Base-by-base conservation (phyloP, 2,888 invertebrate species). In the Eupithecia dodoneata region DNA sequence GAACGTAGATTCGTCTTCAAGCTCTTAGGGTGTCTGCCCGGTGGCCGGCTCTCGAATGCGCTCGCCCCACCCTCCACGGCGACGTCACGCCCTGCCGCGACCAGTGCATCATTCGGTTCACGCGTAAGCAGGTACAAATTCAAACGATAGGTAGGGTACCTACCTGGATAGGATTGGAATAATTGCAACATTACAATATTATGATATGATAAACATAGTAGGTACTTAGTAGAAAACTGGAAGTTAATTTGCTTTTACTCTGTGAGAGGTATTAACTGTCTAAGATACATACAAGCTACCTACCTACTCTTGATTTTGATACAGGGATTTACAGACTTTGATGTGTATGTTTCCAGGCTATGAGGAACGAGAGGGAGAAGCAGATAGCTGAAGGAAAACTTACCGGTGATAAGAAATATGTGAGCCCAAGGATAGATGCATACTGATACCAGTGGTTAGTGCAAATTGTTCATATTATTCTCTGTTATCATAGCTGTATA, bases 301-400 rank as follows among this genome's bases (percentile, higher is more conserved):
- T 55, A n/a, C n/a, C n/a, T 12, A 55, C 15, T n/a, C 3, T 30
- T n/a, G 18, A 1, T 59, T 6, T 59, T 59, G 59, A 59, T 59
- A n/a, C 59, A 59, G 15, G n/a, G 18, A 45, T 59, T 7, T 6
- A 59, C 12, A 65, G 65, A 42, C 13, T 44, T 44, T 45, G 10
- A 45, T 70, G 4, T 47, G 0, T 13, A 18, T 80, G 66, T 79
- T 49, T 59, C 6, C 81, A 95, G 90, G 96, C 96, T 18, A 97
- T 98, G 96, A 89, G 95, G 75, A 83, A 83, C 9, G 97, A 97
- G 87, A 96, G 97, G 75, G 89, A 95, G 4, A 95, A 96, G 79
- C 97, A 97, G 88, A 96, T 96, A 81, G 86, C 92, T 47, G 90
- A 92, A 72, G 97, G 97, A 41, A 97, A 97, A 88, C 94, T 96